Evolutionary conservation across 2,888 invertebrate genomes (phyloP).

Genomic region (Philereme transversata): DNA sequence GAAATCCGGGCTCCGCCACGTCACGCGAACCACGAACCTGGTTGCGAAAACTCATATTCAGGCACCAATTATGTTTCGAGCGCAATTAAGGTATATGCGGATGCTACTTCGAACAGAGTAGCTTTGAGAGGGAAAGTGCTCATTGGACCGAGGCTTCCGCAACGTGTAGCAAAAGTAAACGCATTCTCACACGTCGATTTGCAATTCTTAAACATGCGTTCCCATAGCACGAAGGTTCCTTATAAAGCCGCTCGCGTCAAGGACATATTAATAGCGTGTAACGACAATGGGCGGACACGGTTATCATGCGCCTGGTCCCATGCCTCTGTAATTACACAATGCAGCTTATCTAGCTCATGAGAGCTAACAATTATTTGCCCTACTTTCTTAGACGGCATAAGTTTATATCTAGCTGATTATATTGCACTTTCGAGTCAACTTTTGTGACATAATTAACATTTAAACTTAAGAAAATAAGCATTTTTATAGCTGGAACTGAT

Average conservation of each 20-base stretch:
- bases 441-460: slow-evolving; percentile 58
- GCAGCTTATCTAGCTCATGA: slow-evolving; percentile 74
- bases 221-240: slow-evolving; percentile 45
- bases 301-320: slow-evolving; percentile 64
- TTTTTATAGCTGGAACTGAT: not conserved
- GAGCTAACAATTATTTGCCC: slow-evolving; percentile 72
- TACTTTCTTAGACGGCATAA: slow-evolving; percentile 60
- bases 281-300: slow-evolving; percentile 68
- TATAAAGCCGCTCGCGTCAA: slow-evolving; percentile 60
- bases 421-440: slow-evolving; percentile 61
- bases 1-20: slow-evolving; percentile 50
- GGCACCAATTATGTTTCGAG: slow-evolving; percentile 54
- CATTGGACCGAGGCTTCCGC: slow-evolving; percentile 58
- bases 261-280: slow-evolving; percentile 74
- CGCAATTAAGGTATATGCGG: slow-evolving; percentile 54
- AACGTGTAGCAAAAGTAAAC: slow-evolving; percentile 62
- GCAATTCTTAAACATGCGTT: slow-evolving; percentile 48
- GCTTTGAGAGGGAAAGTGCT: slow-evolving; percentile 75
- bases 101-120: slow-evolving; percentile 49
- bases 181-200: slow-evolving; percentile 53
- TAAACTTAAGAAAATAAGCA: not conserved
- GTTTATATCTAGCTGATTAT: slow-evolving; percentile 54
- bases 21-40: slow-evolving; percentile 45
- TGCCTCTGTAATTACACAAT: slow-evolving; percentile 70
- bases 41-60: slow-evolving; percentile 54